A percentile compares a stretch with the other conserved stretches of the same genome.
Evolutionary conservation across 2,797 vertebrate genomes (phyloP).

Genomic region (Discoglossus pictus): DNA sequence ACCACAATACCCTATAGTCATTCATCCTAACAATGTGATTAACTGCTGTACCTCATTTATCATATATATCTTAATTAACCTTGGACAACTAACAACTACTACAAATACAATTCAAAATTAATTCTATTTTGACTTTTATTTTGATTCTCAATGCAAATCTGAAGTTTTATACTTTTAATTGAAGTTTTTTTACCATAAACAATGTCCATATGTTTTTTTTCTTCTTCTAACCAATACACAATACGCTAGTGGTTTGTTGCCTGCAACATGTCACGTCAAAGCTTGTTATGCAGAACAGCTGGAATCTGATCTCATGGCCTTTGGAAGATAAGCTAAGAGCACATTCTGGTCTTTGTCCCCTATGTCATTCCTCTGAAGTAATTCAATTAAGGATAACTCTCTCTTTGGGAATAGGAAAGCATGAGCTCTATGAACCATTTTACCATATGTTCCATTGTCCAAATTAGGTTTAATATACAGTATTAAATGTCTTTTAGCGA

Average conservation of each 20-base stretch:
- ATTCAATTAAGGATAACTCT: slow-evolving; percentile 58
- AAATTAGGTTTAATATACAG: background rate
- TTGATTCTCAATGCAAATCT: too few relatives aligned
- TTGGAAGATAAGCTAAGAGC: slow-evolving; percentile 61
- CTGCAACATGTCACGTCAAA: slow-evolving; percentile 35
- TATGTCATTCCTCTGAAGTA: slow-evolving; percentile 58
- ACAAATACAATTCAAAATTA: too few relatives aligned
- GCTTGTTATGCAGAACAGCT: slow-evolving; percentile 49
- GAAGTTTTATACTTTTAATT: too few relatives aligned
- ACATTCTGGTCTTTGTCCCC: slow-evolving; percentile 57
- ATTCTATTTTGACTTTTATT: too few relatives aligned
- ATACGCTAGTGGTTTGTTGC: slow-evolving; percentile 20
- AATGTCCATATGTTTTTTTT: too few relatives aligned
- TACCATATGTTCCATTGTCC: slow-evolving; percentile 27
- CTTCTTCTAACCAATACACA: background rate
- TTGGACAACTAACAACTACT: too few relatives aligned
- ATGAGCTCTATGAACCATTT: slow-evolving; percentile 53
- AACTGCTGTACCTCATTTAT: too few relatives aligned
- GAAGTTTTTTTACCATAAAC: too few relatives aligned
- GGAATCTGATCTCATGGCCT: slow-evolving; percentile 56
- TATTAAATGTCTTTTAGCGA: background rate
- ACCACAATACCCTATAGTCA: too few relatives aligned
- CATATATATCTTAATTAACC: too few relatives aligned
- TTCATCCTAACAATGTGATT: too few relatives aligned
- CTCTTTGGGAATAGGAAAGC: slow-evolving; percentile 57